Evolutionary conservation across 2,797 vertebrate genomes (phyloP).

Genomic region (Merluccius polli): DNA sequence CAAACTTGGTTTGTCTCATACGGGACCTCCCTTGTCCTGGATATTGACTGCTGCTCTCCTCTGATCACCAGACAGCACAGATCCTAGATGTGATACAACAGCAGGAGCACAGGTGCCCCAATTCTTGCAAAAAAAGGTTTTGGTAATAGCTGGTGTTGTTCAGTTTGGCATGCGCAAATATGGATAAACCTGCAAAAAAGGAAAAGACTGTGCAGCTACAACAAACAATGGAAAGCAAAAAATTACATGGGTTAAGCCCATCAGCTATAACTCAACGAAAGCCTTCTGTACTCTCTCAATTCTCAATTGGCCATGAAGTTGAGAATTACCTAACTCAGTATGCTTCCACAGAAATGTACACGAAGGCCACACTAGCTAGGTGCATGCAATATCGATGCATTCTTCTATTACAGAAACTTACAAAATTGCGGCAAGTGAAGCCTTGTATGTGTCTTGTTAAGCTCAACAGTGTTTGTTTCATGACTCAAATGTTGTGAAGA

Average conservation of each 20-base stretch:
- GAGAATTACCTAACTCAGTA: slow-evolving; percentile 14
- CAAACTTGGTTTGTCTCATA: no score
- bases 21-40: no score
- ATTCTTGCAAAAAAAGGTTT: no score
- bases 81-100: no score
- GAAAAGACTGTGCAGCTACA: slow-evolving; percentile 1
- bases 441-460: not conserved
- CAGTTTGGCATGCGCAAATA: not conserved
- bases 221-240: no score
- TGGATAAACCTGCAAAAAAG: not conserved
- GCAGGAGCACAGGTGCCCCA: no score
- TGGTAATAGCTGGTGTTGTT: no score
- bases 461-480: no score
- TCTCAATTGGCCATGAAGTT: slow-evolving; percentile 14
- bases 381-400: slow-evolving; percentile 13
- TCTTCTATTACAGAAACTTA: slow-evolving; percentile 10
- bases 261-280: slow-evolving; percentile 6
- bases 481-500: no score
- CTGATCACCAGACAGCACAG: no score
- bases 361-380: not conserved
- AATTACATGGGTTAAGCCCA: slow-evolving; percentile 16
- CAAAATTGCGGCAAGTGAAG: slow-evolving; percentile 15
- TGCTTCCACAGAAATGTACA: no score
- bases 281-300: slow-evolving; percentile 17
- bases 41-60: no score